Percentiles rank a stretch among this genome's conserved stretches.
These are phyloP conservation scores for Heteromyza rotundicornis DNA, from an alignment of 2,888 invertebrate species.

Conservation along the genomic window DNA sequence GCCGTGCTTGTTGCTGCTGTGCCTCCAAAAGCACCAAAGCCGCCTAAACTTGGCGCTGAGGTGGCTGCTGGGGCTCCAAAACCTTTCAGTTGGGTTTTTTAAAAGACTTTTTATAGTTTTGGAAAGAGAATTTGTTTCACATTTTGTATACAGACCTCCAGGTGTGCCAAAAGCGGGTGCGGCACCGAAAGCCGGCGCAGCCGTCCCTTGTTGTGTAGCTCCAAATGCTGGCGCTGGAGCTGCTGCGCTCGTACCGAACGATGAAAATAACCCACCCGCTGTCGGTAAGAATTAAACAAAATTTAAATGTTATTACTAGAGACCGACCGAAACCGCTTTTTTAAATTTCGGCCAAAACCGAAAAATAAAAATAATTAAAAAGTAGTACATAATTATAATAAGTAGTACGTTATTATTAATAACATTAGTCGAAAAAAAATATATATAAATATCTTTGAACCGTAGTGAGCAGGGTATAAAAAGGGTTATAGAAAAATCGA, in stretches of 20 bases:
- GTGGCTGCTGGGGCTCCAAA: slow-evolving; percentile 44
- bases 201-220: slow-evolving; percentile 44
- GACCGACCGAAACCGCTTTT: no score
- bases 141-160: slow-evolving; percentile 14
- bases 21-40: slow-evolving; percentile 42
- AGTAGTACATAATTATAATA: no score
- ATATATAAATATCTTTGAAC: no score
- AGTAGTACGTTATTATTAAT: no score
- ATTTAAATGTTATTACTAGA: no score
- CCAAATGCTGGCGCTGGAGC: slow-evolving; percentile 41
- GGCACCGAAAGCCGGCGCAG: slow-evolving; percentile 41
- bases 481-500: no score
- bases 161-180: slow-evolving; percentile 34
- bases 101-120: background rate
- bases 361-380: background rate
- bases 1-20: slow-evolving; percentile 42
- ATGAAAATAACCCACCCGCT: slow-evolving; percentile 54
- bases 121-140: background rate
- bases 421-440: no score
- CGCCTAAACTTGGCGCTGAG: slow-evolving; percentile 42
- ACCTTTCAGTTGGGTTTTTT: slow-evolving; percentile 26
- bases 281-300: slow-evolving; percentile 20
- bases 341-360: background rate
- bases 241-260: slow-evolving; percentile 51
- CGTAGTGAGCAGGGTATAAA: no score